A percentile compares a stretch with the other conserved stretches of the same genome.
Conservation (phyloP, 2,113 vertebrate genomes). For the Micronisus gabar region DNA sequence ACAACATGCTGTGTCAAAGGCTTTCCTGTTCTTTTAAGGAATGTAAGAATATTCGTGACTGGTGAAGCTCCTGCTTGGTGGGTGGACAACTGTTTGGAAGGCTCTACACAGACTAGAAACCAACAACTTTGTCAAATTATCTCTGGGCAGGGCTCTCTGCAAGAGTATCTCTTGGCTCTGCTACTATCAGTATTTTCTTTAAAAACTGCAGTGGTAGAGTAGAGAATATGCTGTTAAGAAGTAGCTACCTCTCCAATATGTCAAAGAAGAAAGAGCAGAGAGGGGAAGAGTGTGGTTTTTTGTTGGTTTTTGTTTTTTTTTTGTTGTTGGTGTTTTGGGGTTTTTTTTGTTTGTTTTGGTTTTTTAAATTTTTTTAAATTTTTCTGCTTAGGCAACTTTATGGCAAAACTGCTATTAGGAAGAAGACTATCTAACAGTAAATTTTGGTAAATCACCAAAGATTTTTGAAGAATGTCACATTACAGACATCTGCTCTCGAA, state of each 20-base stretch:
- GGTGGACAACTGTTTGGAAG: neutral
- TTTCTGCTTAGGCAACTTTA: neutral
- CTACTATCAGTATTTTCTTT: neutral
- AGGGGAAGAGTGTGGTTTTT: fast-evolving
- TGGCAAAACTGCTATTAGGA: neutral
- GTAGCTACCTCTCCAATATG: neutral
- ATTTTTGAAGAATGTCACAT: conserved; percentile 8
- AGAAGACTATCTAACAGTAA: neutral
- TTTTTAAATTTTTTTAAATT: neutral
- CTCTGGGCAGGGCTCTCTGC: neutral
- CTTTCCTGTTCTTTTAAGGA: neutral
- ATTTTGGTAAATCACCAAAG: neutral
- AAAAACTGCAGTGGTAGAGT: neutral
- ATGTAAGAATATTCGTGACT: neutral
- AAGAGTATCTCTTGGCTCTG: neutral
- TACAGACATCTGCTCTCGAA: conserved; percentile 36
- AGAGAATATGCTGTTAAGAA: neutral
- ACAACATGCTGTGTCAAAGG: neutral
- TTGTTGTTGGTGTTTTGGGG: no score
- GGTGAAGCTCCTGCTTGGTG: neutral
- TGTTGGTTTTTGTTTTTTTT: no score
- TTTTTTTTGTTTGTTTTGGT: no score
- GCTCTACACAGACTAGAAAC: neutral
- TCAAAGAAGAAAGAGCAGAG: neutral
- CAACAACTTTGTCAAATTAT: neutral